These are phyloP conservation scores for Hassar affinis DNA, from an alignment of 2,113 vertebrate genomes.

Conservation along the genomic window DNA sequence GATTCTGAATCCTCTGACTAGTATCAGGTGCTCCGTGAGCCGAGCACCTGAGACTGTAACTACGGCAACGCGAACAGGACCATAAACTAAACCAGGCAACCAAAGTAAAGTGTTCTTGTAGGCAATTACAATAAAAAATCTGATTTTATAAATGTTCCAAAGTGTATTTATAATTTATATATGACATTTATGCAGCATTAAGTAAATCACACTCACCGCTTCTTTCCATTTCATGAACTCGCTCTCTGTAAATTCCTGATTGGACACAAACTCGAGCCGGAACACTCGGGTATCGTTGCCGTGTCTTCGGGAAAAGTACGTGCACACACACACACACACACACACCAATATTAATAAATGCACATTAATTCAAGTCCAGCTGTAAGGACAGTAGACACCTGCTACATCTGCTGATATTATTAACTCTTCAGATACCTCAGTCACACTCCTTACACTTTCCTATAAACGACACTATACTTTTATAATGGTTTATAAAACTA, in stretches of 20 bases:
- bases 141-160: background rate
- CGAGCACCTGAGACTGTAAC: background rate
- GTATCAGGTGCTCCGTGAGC: background rate
- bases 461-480: background rate
- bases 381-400: background rate
- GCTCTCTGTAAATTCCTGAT: slow-evolving; percentile 96
- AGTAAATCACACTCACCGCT: slow-evolving; percentile 79
- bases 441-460: background rate
- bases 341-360: background rate
- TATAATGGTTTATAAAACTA: background rate
- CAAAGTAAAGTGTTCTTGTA: background rate
- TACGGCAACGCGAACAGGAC: background rate
- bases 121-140: no score
- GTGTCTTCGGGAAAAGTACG: slow-evolving; percentile 77
- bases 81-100: background rate
- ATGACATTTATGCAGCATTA: no score
- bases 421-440: background rate
- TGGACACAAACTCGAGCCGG: slow-evolving; percentile 96
- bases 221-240: slow-evolving; percentile 99
- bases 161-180: no score
- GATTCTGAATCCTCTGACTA: background rate
- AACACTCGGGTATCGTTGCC: slow-evolving; percentile 93
- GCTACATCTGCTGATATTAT: background rate
- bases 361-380: background rate
- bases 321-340: background rate